Base-by-base conservation (phyloP, 2,888 invertebrate species). In the Hermaeophaga mercurialis region DNA sequence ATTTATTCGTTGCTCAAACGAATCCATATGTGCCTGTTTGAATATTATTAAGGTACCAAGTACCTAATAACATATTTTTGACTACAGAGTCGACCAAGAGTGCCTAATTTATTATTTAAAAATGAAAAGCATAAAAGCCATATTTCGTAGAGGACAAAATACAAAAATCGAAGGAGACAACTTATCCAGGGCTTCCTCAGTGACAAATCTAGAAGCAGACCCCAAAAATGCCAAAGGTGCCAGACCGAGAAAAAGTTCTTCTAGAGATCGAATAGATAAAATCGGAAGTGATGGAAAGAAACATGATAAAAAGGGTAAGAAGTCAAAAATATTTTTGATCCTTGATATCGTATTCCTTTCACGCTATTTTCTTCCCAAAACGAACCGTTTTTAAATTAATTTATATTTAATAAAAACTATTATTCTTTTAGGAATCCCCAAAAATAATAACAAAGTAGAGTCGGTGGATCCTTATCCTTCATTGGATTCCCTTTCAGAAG, bases 121-220 rank as follows among this genome's bases (percentile, higher is more conserved):
- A 81, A 91, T 91, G 91, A 91, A 91, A 86, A 92, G 91, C 84
- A 87, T 92, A 81, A 91, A 91, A 85, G 91, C 91, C 75, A 86
- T 92, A 79, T 92, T 92, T 83, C 91, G 91, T 82, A 91, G 91
- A 88, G 90, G 90, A 74, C 89, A 88, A 76, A 82, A 72, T 69
- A 80, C 76, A 77, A 82, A 75, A 69, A 77, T 54, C 76, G 82
- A 66, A 38, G 68, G 64, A 24, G 77, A 75, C 50, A 75, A 75
- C 61, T 70, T 85, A 39, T 85, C 84, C 64, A 81, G 84, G 63
- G 84, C 86, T 28, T 84, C 86, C 5, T 87, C 86, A 1, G 81
- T 85, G 26, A 85, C 85, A 50, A 86, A 86, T 71, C 79, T 87
- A 67, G 86, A 86, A 71, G 82, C 82, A 43, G 84, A 82, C 45